A percentile compares a stretch with the other conserved stretches of the same genome.
These are phyloP conservation scores for Eupithecia inturbata DNA, from an alignment of 2,888 invertebrate genomes.

Conservation along the genomic window DNA sequence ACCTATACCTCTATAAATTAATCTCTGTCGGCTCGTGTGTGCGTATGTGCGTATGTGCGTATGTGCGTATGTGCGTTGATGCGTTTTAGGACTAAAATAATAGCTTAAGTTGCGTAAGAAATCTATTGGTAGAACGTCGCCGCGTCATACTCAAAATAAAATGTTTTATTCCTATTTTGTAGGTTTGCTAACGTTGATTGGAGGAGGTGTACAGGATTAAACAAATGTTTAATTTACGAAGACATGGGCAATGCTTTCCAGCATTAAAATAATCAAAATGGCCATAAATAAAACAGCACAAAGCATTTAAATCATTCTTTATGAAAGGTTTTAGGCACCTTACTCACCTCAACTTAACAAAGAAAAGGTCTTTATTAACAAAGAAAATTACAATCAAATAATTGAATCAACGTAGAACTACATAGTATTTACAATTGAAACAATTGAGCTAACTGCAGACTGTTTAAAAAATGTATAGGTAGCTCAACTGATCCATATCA, in stretches of 20 bases:
- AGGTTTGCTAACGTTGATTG: background rate
- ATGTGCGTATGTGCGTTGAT: slow-evolving; percentile 35
- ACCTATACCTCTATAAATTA: slow-evolving; percentile 37
- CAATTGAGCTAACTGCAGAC: too few relatives aligned
- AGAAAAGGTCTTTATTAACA: too few relatives aligned
- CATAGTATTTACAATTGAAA: too few relatives aligned
- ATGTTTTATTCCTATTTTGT: background rate
- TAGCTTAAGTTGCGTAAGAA: background rate
- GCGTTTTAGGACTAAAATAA: background rate
- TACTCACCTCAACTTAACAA: too few relatives aligned
- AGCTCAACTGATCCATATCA: too few relatives aligned
- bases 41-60: slow-evolving; percentile 36
- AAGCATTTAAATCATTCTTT: background rate
- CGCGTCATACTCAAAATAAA: background rate
- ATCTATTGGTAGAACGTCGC: background rate
- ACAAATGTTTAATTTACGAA: background rate
- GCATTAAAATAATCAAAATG: background rate
- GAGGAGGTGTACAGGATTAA: background rate
- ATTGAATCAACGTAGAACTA: too few relatives aligned
- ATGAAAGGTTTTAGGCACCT: background rate
- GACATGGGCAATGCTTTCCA: background rate
- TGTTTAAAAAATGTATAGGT: too few relatives aligned
- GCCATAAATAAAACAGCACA: background rate
- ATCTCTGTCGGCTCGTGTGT: slow-evolving; percentile 37
- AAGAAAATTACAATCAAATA: too few relatives aligned